These are phyloP conservation scores for Deroptyus accipitrinus DNA, from an alignment of 2,113 vertebrate species.

Conservation along the genomic window DNA sequence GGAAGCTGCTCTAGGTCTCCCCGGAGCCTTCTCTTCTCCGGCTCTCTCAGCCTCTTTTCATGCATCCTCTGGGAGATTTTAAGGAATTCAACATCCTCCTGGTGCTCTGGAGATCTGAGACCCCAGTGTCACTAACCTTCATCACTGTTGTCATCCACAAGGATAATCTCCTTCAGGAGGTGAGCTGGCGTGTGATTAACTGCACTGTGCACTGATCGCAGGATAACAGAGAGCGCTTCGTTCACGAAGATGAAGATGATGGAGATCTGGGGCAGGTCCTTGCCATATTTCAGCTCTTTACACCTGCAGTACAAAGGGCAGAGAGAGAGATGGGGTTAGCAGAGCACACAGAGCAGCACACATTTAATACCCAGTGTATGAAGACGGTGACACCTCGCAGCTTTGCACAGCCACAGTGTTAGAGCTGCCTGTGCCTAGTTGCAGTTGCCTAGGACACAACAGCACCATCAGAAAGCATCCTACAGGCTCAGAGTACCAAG, in stretches of 20 bases:
- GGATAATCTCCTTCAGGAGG: conserved; percentile 94
- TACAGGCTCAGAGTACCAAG: accelerated
- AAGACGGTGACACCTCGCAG: accelerated
- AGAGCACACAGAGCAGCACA: neutral
- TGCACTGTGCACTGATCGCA: conserved; percentile 92
- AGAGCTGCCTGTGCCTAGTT: accelerated
- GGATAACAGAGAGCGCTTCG: conserved; percentile 94
- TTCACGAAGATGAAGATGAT: conserved; percentile 99
- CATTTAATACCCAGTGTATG: accelerated
- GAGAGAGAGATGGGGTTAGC: neutral
- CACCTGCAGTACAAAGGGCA: conserved; percentile 75
- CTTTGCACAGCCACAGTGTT: neutral
- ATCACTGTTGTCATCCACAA: conserved; percentile 97
- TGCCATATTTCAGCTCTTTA: conserved; percentile 85
- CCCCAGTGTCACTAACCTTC: conserved; percentile 76
- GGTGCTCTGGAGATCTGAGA: neutral
- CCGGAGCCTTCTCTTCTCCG: neutral
- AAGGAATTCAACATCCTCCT: neutral
- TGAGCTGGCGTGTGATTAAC: conserved; percentile 94
- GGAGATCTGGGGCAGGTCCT: conserved; percentile 93
- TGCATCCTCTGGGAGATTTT: neutral
- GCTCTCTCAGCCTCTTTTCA: neutral
- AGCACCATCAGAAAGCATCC: neutral
- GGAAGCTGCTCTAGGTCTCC: neutral
- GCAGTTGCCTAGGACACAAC: neutral